These are phyloP conservation scores for Acleris laterana DNA, from an alignment of 2,888 invertebrate species.

Conservation along the genomic window DNA sequence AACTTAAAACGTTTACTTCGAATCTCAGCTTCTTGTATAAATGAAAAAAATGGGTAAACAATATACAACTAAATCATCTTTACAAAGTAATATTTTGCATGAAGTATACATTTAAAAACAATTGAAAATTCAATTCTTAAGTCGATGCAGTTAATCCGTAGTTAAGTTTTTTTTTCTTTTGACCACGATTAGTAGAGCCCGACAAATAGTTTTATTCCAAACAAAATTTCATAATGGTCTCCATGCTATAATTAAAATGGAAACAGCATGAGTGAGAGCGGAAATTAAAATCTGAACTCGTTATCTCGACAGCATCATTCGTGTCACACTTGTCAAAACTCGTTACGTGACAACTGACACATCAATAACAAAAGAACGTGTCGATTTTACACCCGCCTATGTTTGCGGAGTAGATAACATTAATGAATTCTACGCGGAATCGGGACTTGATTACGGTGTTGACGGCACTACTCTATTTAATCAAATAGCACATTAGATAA, in stretches of 20 bases:
- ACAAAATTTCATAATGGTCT: no score
- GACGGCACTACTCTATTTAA: conserved; percentile 24
- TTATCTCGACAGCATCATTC: conserved; percentile 19
- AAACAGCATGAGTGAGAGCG: conserved; percentile 1
- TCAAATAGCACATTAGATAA: conserved; percentile 17
- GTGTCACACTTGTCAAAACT: conserved; percentile 30
- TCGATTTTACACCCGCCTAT: conserved; percentile 28
- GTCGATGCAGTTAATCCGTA: background rate
- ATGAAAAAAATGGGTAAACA: no score
- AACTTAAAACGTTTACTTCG: background rate
- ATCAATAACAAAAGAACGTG: conserved; percentile 33
- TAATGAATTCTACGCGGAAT: conserved; percentile 32
- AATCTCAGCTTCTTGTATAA: background rate
- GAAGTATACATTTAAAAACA: no score
- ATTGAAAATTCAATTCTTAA: no score
- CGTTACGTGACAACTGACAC: conserved; percentile 34
- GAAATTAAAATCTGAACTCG: conserved; percentile 26
- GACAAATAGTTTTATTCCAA: background rate
- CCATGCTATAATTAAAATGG: background rate
- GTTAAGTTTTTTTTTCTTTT: no score
- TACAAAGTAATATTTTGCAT: no score
- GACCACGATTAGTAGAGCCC: no score
- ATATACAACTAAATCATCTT: no score
- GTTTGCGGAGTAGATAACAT: conserved; percentile 29
- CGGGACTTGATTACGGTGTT: conserved; percentile 20